phyloP scores from a whole-genome alignment of 2,888 invertebrate genomes.

The Aromia moschata region DNA sequence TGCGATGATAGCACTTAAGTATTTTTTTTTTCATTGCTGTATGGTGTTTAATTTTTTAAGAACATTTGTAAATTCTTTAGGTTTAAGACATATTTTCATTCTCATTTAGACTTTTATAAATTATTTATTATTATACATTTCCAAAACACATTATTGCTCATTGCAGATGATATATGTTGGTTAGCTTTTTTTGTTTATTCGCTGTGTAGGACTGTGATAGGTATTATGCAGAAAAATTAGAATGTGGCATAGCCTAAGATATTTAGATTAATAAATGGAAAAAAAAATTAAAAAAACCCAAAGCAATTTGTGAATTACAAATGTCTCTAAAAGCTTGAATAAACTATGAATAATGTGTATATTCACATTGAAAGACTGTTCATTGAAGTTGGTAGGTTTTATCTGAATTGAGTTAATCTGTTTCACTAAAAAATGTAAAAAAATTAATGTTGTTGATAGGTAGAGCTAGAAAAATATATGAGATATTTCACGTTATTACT shows the following conservation, averaged over 20 bases:
- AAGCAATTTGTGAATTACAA: slow-evolving; percentile 12
- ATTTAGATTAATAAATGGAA: no score
- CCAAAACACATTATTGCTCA: slow-evolving; percentile 14
- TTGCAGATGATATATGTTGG: slow-evolving; percentile 13
- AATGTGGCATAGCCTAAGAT: slow-evolving; percentile 28
- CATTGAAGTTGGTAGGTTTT: no score
- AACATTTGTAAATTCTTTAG: slow-evolving; percentile 16
- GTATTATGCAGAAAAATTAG: slow-evolving; percentile 38
- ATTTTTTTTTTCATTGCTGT: slow-evolving; percentile 17
- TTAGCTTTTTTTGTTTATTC: slow-evolving; percentile 34
- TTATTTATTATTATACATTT: slow-evolving; percentile 22
- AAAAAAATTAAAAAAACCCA: slow-evolving; percentile 3
- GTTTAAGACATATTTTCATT: slow-evolving; percentile 17
- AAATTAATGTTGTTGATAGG: no score
- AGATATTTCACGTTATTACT: no score
- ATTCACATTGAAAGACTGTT: background rate
- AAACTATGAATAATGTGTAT: background rate
- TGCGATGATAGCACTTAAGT: slow-evolving; percentile 16
- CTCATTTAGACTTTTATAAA: slow-evolving; percentile 14
- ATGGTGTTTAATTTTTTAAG: slow-evolving; percentile 22
- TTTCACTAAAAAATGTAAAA: no score
- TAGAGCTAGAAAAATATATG: no score
- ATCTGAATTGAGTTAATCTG: no score
- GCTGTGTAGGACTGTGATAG: slow-evolving; percentile 60
- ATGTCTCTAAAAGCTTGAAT: background rate